Base-by-base conservation (phyloP, 2,797 vertebrate genomes). In the Pyrocephalus nanus region DNA sequence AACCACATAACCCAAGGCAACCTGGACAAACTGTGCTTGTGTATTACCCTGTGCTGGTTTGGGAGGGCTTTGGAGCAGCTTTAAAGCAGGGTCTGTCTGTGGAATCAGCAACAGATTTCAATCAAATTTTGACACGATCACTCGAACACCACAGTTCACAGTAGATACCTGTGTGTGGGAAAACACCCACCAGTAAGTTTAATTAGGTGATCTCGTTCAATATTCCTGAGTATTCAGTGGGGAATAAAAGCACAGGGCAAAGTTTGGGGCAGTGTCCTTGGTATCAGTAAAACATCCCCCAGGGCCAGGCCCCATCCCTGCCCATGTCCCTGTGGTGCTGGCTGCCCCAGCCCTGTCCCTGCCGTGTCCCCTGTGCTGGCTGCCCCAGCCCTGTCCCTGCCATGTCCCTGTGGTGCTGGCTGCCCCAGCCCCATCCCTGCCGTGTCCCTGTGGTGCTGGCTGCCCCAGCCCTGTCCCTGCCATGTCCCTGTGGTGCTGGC, bases 121-220 rank as follows among this genome's bases (percentile, higher is more conserved):
- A 2, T 42, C 34, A 4, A 34, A 18, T 42, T 77, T 51, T 53
- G 61, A 15, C 54, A 9, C 64, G 77, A 11, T 32, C 54, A 2
- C 38, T 73, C 15, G 26, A 50, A 13, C 30, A 0, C 3, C 8
- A 18, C 6, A 15, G 79, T 22, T 88, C 38, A 16, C 57, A 18
- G 2, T 0, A 36, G 15, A 9, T 23, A 22, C 1, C 48, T 20
- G 4, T 6, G 8, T 13, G 26, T 2, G 27, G 58, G 32, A 15
- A 57, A 75, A 1, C 18, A 27, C 23, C 3, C 19, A 10, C 53
- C 67, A 36, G 12, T 4, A 4, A 19, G 22, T 48, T 78, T 15
- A 29, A 48, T 65, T 40, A 15, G 50, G 32, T 0, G 15, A 9
- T 29, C n/a, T 20, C 15, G 8, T 55, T 47, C 1, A 0, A 0